Conservation (phyloP, 2,888 invertebrate genomes). For the Entomobrya proxima region DNA sequence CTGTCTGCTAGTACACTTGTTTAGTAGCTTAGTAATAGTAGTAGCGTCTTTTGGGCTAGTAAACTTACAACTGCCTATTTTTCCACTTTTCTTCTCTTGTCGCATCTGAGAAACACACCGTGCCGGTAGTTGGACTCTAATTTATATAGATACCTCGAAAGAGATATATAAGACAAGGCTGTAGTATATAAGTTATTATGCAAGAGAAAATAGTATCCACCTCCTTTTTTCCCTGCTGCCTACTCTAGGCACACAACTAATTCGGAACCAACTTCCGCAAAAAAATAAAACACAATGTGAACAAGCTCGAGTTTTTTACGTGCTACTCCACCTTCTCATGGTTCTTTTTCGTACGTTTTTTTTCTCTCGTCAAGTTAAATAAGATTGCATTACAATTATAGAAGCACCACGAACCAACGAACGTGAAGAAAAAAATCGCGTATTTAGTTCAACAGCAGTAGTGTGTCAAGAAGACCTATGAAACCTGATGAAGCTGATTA, state of each 20-base stretch:
- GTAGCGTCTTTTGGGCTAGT: too few relatives aligned
- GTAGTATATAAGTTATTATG: slow-evolving; percentile 33
- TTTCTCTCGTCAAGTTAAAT: slow-evolving; percentile 13
- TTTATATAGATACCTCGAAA: not conserved
- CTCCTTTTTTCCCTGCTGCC: not conserved
- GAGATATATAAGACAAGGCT: slow-evolving; percentile 32
- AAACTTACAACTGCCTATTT: slow-evolving; percentile 33
- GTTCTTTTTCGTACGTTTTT: not conserved
- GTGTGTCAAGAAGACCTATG: slow-evolving; percentile 1
- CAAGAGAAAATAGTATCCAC: not conserved
- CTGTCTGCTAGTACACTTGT: not conserved
- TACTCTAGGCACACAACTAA: slow-evolving; percentile 18
- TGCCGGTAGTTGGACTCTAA: slow-evolving; percentile 13
- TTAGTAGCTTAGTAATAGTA: too few relatives aligned
- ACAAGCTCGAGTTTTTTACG: not conserved
- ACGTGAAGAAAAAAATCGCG: too few relatives aligned
- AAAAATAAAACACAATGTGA: slow-evolving; percentile 28
- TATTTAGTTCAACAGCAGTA: slow-evolving; percentile 25
- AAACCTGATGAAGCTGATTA: not conserved
- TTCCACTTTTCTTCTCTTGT: slow-evolving; percentile 21
- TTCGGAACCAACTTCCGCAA: slow-evolving; percentile 43
- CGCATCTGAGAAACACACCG: slow-evolving; percentile 14
- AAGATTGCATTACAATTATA: not conserved
- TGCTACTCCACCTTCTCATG: not conserved
- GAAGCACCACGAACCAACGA: not conserved